Base-by-base conservation (phyloP, 2,888 invertebrate species). In the Euzophera pinguis region DNA sequence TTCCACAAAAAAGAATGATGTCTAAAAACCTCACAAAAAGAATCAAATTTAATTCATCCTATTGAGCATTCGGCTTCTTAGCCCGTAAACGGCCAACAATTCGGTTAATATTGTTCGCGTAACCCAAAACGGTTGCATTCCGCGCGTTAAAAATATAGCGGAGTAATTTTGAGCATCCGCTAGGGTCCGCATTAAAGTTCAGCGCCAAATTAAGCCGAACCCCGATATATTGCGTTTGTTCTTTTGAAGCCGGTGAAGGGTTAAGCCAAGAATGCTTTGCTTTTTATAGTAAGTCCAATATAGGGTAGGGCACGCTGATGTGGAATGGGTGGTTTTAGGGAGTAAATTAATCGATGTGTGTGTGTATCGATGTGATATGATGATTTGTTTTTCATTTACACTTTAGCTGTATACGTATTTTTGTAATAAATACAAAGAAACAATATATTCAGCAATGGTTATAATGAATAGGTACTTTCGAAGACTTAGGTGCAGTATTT, bases 201-300 rank as follows among this genome's bases (percentile, higher is more conserved):
- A 79, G 82, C 76, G 70, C 78, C 84, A 87, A 89, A 89, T 90
- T 85, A 87, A 85, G 87, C 87, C 81, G 73, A 77, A 71, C 83
- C 87, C 82, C 86, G 75, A 88, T 88, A 89, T 89, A 89, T 89
- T 89, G 88, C 87, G 86, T 89, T 89, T 89, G 89, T 89, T 89
- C 89, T 89, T 89, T 89, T 89, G 88, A 89, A 81, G 87, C 85
- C 79, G 75, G 75, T 84, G 82, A 91, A 91, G 90, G 90, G 91
- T 91, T 91, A 84, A 84, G 85, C 84, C 87, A 90, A 91, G 90
- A 90, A 90, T 90, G 89, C 90, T 86, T 87, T 84, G 87, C 83
- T 90, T 90, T 90, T 90, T 90, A 86, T 81, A 81, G 76, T 69
- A 75, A 81, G 77, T 80, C 80, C 81, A 82, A 83, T 85, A 82